These are phyloP conservation scores for Coenobita brevimanus DNA, from an alignment of 1,140 invertebrate species.

Conservation along the genomic window DNA sequence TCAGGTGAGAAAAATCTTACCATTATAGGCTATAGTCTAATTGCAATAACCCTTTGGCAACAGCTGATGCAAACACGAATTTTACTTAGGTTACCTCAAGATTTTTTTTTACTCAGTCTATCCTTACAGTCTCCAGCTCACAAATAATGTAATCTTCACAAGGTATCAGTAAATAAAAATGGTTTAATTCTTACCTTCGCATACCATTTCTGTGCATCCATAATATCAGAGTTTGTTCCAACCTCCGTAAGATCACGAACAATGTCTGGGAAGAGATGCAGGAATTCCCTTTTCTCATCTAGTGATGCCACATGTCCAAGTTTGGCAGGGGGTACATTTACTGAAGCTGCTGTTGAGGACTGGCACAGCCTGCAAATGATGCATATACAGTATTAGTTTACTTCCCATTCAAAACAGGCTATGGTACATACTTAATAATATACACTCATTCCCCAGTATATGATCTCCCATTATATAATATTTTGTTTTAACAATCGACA, in stretches of 20 bases:
- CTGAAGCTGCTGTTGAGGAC: conserved; percentile 27
- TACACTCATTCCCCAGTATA: neutral
- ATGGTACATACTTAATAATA: neutral
- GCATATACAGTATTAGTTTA: neutral
- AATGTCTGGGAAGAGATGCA: conserved; percentile 89
- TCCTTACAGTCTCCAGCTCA: too few relatives aligned
- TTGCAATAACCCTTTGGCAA: too few relatives aligned
- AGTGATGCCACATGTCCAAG: conserved; percentile 79
- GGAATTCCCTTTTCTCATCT: conserved; percentile 88
- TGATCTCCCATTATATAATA: too few relatives aligned
- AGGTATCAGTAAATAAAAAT: too few relatives aligned
- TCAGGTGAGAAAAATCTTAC: too few relatives aligned
- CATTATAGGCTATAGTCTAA: too few relatives aligned
- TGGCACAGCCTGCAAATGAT: conserved; percentile 11
- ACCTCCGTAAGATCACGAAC: conserved; percentile 86
- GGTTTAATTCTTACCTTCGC: conserved; percentile 81
- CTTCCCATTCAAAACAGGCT: neutral
- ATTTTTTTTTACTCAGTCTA: too few relatives aligned
- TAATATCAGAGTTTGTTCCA: conserved; percentile 81
- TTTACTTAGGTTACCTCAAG: too few relatives aligned
- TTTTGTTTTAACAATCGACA: too few relatives aligned
- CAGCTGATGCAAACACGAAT: too few relatives aligned
- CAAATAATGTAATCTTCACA: too few relatives aligned
- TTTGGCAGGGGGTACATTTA: conserved; percentile 76
- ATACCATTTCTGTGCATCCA: conserved; percentile 85